phyloP scores from a whole-genome alignment of 1,140 invertebrate species.

The Drosophila sturtevanti region DNA sequence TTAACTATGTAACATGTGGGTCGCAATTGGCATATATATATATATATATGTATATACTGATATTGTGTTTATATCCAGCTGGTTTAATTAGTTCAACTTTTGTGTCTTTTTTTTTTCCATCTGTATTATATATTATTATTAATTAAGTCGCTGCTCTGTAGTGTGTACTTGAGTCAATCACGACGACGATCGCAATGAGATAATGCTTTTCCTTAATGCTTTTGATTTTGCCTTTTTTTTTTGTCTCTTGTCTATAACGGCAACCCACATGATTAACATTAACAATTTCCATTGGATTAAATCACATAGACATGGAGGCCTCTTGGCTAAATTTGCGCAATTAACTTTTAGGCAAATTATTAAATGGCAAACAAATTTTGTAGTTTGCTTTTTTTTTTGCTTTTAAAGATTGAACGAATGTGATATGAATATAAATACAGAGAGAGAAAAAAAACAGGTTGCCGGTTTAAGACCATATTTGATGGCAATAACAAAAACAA shows the following conservation, averaged over 20 bases:
- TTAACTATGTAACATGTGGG: conserved; percentile 35
- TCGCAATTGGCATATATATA: conserved; percentile 42
- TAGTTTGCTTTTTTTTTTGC: too few relatives aligned
- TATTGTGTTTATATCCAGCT: conserved; percentile 27
- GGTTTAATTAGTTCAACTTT: conserved; percentile 66
- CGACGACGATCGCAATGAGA: conserved; percentile 42
- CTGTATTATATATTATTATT: conserved; percentile 33
- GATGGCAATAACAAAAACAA: conserved; percentile 21
- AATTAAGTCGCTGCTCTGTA: conserved; percentile 59
- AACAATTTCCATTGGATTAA: conserved; percentile 56
- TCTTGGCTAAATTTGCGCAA: conserved; percentile 70
- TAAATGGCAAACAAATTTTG: conserved; percentile 59
- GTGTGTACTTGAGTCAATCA: conserved; percentile 59
- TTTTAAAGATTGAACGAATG: conserved; percentile 46
- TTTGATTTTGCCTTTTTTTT: conserved; percentile 20
- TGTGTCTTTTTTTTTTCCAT: conserved; percentile 30
- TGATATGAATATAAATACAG: conserved; percentile 17
- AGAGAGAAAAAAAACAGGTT: conserved; percentile 39
- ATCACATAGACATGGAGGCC: conserved; percentile 43
- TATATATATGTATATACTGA: not conserved
- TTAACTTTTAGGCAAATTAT: conserved; percentile 63
- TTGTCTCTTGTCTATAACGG: too few relatives aligned
- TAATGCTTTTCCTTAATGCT: conserved; percentile 15
- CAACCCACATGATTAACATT: conserved; percentile 65
- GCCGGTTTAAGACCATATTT: conserved; percentile 42